These are phyloP conservation scores for Eumaeus atala DNA, from an alignment of 1,140 invertebrate species.

Conservation along the genomic window DNA sequence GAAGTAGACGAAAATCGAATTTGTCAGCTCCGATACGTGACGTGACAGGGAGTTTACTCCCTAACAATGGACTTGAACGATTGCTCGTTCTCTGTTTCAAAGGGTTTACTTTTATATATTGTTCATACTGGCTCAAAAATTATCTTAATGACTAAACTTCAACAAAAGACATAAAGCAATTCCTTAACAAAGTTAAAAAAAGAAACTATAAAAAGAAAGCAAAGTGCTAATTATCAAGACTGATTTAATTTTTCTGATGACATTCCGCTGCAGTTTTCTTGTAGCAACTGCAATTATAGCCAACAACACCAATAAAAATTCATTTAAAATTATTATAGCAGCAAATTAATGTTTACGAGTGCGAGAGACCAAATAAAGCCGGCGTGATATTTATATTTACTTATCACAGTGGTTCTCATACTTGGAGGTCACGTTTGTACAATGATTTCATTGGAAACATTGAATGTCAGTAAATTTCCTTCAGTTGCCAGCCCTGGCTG, in stretches of 20 bases:
- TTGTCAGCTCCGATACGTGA: too few relatives aligned
- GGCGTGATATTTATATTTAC: slow-evolving; percentile 15
- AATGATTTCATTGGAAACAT: neutral
- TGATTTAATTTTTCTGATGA: slow-evolving; percentile 13
- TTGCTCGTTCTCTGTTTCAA: too few relatives aligned
- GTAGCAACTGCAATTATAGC: neutral
- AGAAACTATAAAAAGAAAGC: neutral
- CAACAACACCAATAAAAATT: slow-evolving; percentile 13
- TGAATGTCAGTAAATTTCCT: too few relatives aligned
- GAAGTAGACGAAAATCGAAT: too few relatives aligned
- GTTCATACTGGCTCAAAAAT: too few relatives aligned
- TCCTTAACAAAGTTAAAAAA: too few relatives aligned
- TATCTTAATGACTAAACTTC: too few relatives aligned
- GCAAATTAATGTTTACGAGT: slow-evolving; percentile 14
- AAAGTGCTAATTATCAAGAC: slow-evolving; percentile 2
- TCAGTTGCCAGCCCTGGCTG: too few relatives aligned
- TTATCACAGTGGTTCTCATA: neutral
- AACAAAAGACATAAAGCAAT: too few relatives aligned
- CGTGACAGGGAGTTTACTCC: too few relatives aligned
- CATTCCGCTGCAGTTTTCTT: slow-evolving; percentile 4
- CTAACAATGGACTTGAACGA: too few relatives aligned
- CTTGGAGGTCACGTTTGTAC: neutral
- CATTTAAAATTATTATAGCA: slow-evolving; percentile 11
- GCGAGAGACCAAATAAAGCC: slow-evolving; percentile 8
- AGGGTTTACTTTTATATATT: too few relatives aligned